phyloP scores from a whole-genome alignment of 2,888 invertebrate species.

The Melieria omissa region DNA sequence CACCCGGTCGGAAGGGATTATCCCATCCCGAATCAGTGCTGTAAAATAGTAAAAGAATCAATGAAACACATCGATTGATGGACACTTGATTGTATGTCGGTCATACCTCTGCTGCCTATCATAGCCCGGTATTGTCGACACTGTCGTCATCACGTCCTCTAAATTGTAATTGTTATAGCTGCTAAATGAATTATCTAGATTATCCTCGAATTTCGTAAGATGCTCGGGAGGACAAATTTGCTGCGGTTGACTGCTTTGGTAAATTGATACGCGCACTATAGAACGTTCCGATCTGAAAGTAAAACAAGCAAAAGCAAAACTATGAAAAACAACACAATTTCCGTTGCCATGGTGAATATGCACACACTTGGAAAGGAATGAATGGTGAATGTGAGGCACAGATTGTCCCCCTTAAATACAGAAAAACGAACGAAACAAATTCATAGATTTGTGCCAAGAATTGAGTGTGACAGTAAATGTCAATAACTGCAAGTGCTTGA shows the following conservation, averaged over 20 bases:
- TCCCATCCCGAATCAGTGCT: conserved; percentile 97
- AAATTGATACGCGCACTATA: conserved; percentile 85
- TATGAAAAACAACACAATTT: too few relatives aligned
- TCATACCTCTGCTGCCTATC: conserved; percentile 66
- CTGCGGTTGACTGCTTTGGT: conserved; percentile 83
- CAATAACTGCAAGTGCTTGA: too few relatives aligned
- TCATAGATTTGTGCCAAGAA: too few relatives aligned
- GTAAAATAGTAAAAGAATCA: conserved; percentile 57
- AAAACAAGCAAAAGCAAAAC: conserved; percentile 25
- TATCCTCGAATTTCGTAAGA: conserved; percentile 59
- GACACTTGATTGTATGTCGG: not conserved
- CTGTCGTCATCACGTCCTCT: conserved; percentile 62
- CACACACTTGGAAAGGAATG: too few relatives aligned
- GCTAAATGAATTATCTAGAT: conserved; percentile 59
- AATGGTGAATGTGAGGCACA: too few relatives aligned
- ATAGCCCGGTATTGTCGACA: conserved; percentile 58
- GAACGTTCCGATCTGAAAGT: conserved; percentile 79
- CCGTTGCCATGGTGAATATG: too few relatives aligned
- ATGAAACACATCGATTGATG: conserved; percentile 1
- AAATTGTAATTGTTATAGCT: conserved; percentile 59
- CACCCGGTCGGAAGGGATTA: conserved; percentile 97
- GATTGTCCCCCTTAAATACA: too few relatives aligned
- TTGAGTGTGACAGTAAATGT: too few relatives aligned
- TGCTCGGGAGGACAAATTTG: conserved; percentile 71
- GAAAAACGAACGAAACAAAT: too few relatives aligned